phyloP scores from a whole-genome alignment of 2,797 vertebrate genomes.

The Chrysolophus pictus region DNA sequence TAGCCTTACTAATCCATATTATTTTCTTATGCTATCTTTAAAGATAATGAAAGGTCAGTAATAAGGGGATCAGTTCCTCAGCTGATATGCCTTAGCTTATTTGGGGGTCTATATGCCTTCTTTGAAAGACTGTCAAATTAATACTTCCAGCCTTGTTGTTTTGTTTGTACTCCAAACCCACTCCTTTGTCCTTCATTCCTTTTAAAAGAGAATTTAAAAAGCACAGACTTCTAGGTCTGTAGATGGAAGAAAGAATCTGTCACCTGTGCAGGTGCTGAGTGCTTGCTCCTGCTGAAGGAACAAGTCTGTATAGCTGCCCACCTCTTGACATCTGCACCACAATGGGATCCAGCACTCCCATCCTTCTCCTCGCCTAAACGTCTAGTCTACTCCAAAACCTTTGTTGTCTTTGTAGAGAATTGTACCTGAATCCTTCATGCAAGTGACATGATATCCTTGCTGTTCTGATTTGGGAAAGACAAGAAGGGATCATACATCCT shows the following conservation, averaged over 20 bases:
- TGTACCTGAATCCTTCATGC: neutral
- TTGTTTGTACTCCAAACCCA: neutral
- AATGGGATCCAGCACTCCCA: neutral
- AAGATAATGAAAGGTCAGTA: neutral
- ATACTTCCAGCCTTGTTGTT: neutral
- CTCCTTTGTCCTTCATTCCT: neutral
- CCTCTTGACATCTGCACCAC: neutral
- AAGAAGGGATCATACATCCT: neutral
- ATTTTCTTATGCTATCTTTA: neutral
- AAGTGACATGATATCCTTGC: neutral
- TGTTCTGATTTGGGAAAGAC: neutral
- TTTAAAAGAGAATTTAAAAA: neutral
- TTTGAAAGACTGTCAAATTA: neutral
- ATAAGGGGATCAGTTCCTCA: neutral
- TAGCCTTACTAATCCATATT: neutral
- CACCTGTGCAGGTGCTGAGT: neutral
- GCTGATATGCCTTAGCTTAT: neutral
- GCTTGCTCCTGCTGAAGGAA: neutral
- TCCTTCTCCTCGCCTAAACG: neutral
- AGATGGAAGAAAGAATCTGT: neutral
- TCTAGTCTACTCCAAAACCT: neutral
- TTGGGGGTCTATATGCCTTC: neutral
- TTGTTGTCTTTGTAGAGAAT: accelerated
- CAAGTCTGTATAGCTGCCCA: neutral
- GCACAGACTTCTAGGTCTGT: neutral